Evolutionary conservation across 2,113 vertebrate genomes (phyloP).

Genomic region (Jacana jacana): DNA sequence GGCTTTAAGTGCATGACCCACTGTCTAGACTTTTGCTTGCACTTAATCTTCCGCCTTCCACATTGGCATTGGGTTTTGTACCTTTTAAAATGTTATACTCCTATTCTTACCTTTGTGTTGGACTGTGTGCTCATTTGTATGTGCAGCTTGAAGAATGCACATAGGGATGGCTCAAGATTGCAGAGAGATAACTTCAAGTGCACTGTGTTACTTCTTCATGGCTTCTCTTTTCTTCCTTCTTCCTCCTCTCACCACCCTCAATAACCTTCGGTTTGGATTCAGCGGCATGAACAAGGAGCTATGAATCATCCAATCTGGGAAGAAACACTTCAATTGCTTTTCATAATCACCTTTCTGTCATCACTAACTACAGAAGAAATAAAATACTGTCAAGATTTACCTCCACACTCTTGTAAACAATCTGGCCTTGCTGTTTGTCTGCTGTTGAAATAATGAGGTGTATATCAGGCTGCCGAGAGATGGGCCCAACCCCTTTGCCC

Average conservation of each 20-base stretch:
- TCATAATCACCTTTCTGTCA: conserved; percentile 26
- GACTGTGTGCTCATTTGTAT: neutral
- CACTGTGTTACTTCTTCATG: neutral
- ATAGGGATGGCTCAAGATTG: neutral
- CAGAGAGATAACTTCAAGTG: neutral
- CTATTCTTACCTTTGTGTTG: neutral
- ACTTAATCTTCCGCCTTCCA: neutral
- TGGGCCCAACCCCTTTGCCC: neutral
- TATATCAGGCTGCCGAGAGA: neutral
- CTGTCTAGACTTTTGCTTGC: neutral
- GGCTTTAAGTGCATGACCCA: neutral
- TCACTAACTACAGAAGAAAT: neutral
- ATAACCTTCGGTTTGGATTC: neutral
- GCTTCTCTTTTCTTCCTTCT: neutral
- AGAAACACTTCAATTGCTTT: conserved; percentile 9
- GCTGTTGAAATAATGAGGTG: neutral
- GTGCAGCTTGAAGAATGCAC: neutral
- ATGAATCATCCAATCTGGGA: neutral
- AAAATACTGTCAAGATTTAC: neutral
- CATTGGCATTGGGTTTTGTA: neutral
- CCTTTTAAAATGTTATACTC: neutral
- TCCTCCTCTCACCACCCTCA: neutral
- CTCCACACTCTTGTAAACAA: neutral
- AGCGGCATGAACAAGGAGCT: neutral
- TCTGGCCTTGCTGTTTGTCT: neutral